A percentile compares a stretch with the other conserved stretches of the same genome.
phyloP scores from a whole-genome alignment of 2,113 vertebrate species.

The Ictalurus punctatus region DNA sequence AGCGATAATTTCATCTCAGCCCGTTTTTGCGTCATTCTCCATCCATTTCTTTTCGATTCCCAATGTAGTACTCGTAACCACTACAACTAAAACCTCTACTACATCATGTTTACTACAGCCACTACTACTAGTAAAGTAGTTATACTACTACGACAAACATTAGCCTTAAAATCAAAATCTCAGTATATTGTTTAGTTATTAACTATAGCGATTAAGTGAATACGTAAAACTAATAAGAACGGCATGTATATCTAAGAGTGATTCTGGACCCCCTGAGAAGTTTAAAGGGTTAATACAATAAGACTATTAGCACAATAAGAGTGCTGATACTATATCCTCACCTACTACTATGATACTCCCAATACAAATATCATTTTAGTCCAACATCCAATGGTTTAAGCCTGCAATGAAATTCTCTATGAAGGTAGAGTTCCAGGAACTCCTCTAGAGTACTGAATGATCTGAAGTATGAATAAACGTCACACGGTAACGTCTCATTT shows the following conservation, averaged over 20 bases:
- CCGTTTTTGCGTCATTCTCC: no score
- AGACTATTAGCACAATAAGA: background rate
- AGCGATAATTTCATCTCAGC: no score
- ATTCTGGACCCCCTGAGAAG: background rate
- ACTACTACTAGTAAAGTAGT: background rate
- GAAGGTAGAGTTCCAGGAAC: background rate
- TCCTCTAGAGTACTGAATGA: background rate
- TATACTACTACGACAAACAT: background rate
- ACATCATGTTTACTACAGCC: background rate
- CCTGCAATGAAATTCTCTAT: background rate
- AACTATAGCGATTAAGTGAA: background rate
- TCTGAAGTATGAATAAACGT: background rate
- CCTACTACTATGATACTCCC: background rate
- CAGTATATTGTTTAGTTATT: background rate
- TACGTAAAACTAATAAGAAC: background rate
- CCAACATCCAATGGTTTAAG: background rate
- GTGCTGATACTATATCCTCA: background rate
- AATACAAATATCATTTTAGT: background rate
- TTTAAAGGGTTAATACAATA: background rate
- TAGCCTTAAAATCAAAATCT: background rate
- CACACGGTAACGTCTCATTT: background rate
- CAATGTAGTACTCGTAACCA: no score
- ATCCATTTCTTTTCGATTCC: no score
- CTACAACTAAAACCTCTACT: background rate
- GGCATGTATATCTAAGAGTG: background rate